Percentiles rank a stretch among this genome's conserved stretches.
Conservation (phyloP, 1,140 invertebrate genomes). For the Zaprionus inermis region DNA sequence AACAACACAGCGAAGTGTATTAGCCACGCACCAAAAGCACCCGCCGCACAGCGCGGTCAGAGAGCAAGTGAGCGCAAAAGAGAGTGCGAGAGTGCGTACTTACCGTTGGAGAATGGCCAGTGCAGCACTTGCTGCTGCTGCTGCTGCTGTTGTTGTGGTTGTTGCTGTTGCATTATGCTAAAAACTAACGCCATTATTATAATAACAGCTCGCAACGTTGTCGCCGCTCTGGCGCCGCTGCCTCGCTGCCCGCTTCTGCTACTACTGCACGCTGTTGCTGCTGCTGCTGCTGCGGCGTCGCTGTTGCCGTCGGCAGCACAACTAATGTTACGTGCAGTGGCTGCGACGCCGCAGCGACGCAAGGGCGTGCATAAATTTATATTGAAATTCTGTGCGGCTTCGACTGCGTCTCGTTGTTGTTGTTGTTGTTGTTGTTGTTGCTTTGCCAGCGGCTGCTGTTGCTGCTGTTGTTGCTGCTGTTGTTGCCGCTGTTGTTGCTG, state of each 20-base stretch:
- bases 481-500: slow-evolving; percentile 46
- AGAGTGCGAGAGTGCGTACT: slow-evolving; percentile 38
- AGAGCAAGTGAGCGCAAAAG: slow-evolving; percentile 27
- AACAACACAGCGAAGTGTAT: slow-evolving; percentile 38
- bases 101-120: slow-evolving; percentile 71
- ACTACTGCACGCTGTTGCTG: slow-evolving; percentile 14
- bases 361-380: slow-evolving; percentile 62
- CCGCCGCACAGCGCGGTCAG: slow-evolving; percentile 16
- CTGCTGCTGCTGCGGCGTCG: slow-evolving; percentile 26
- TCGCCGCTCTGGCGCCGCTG: slow-evolving; percentile 27
- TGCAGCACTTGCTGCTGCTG: slow-evolving; percentile 43
- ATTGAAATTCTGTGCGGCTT: slow-evolving; percentile 52
- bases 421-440: slow-evolving; percentile 50
- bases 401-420: slow-evolving; percentile 1
- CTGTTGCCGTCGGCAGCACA: slow-evolving; percentile 40
- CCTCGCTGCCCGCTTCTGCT: slow-evolving; percentile 12
- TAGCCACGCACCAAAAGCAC: slow-evolving; percentile 31
- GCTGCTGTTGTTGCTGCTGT: slow-evolving; percentile 30
- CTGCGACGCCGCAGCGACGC: slow-evolving; percentile 58
- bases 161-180: slow-evolving; percentile 71
- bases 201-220: slow-evolving; percentile 58
- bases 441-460: slow-evolving; percentile 27
- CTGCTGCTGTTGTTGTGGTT: slow-evolving; percentile 64
- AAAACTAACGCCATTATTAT: slow-evolving; percentile 77
- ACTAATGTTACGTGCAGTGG: slow-evolving; percentile 45